Evolutionary conservation across 2,888 invertebrate genomes (phyloP).

Genomic region (Venusia cambrica): DNA sequence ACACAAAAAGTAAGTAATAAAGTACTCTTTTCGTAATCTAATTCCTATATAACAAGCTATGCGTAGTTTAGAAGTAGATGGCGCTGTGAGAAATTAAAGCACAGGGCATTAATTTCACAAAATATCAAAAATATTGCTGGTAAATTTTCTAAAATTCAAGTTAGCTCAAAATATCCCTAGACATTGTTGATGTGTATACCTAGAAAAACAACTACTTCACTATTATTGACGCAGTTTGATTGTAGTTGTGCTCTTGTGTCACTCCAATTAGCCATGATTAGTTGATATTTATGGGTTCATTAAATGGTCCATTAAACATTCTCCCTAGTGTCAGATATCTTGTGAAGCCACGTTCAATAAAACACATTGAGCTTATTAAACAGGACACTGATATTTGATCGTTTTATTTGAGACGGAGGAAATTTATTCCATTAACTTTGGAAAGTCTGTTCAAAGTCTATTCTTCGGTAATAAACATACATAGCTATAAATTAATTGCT

Average conservation of each 20-base stretch:
- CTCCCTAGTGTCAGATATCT: conserved; percentile 62
- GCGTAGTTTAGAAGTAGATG: no score
- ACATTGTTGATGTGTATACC: no score
- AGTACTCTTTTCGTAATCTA: no score
- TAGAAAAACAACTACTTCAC: conserved; percentile 16
- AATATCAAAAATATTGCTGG: no score
- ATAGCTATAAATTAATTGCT: no score
- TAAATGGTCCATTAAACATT: conserved; percentile 69
- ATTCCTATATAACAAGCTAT: no score
- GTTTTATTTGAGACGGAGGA: conserved; percentile 33
- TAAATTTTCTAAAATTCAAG: no score
- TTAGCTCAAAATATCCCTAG: no score
- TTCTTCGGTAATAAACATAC: no score
- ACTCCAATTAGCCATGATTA: conserved; percentile 76
- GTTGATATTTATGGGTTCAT: conserved; percentile 73
- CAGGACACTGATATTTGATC: conserved; percentile 54
- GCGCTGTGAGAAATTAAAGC: no score
- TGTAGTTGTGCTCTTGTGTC: conserved; percentile 53
- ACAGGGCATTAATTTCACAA: no score
- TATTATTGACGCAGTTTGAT: conserved; percentile 38
- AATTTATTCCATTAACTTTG: conserved; percentile 5
- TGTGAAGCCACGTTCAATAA: conserved; percentile 62
- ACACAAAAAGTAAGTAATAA: no score
- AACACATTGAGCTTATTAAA: conserved; percentile 69
- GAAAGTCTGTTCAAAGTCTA: neutral